Base-by-base conservation (phyloP, 2,797 vertebrate species). In the Cyprinella venusta region DNA sequence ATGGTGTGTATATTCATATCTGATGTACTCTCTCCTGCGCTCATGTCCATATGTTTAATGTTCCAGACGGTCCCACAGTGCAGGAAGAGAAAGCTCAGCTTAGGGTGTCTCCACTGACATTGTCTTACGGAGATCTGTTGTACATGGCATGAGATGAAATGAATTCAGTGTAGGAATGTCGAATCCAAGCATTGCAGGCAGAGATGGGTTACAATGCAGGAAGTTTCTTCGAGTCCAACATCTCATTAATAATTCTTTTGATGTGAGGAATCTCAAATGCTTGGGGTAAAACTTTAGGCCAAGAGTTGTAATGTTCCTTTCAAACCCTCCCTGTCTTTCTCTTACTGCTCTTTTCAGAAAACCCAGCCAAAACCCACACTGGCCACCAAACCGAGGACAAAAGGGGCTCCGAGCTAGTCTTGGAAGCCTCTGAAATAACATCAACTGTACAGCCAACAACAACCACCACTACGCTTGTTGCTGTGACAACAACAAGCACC, bases 301-400 rank as follows among this genome's bases (percentile, higher is more conserved):
- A 50, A 33, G 18, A 65, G 76, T 65, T 70, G 65, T 84, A 84
- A 87, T 79, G 80, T 75, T 54, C 63, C 26, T 56, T 75, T 78
- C 42, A 76, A 74, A 45, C 71, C 36, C 21, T 76, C n/a, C 67
- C 78, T 50, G 64, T 38, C 42, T 71, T 48, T 45, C 26, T 56
- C 19, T 33, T 79, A 67, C 63, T 78, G 33, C 70, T 24, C 72
- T 68, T 80, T 80, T 80, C 76, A 97, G 96, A 96, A 45, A 93
- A 91, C 10, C n/a, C 90, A 52, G 91, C 89, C 81, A 96, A 93
- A 89, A 85, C 90, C 0, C 91, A 92, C 65, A 86, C 76, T 3
- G 88, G 91, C 68, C 89, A 88, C 15, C 96, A 96, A 54, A 87
- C 91, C 81, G 92, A 90, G 56, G 94, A 94, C 5, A 91, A 94